Conservation (phyloP, 2,113 vertebrate genomes). For the Dendropsophus ebraccatus region DNA sequence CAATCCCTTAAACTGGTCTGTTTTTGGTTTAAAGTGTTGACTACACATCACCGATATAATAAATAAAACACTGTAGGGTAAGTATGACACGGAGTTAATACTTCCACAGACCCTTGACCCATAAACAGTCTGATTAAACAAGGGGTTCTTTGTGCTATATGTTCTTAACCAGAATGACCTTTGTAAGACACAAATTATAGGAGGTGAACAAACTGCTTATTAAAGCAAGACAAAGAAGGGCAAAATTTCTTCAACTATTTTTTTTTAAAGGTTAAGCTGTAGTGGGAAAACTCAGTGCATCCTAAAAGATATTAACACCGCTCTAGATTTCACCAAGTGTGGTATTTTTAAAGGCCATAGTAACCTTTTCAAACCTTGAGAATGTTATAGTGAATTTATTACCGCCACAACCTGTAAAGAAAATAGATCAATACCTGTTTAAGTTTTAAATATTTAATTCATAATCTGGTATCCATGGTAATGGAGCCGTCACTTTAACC, state of each 20-base stretch:
- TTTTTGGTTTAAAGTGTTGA: not conserved
- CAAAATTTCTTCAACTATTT: constrained; percentile 68
- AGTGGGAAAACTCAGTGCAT: constrained; percentile 74
- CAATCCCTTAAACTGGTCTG: not conserved
- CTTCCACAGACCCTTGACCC: constrained; percentile 19
- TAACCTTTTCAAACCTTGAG: constrained; percentile 80
- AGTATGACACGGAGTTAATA: constrained; percentile 14
- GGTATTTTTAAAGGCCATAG: constrained; percentile 83
- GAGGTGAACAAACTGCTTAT: constrained; percentile 82
- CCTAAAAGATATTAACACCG: constrained; percentile 74
- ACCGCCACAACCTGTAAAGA: constrained; percentile 65
- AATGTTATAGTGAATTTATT: constrained; percentile 75
- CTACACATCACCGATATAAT: not conserved
- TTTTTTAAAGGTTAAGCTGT: constrained; percentile 79
- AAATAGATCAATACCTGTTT: not conserved
- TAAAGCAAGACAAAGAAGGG: constrained; percentile 80
- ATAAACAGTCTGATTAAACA: constrained; percentile 51
- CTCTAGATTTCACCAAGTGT: constrained; percentile 69
- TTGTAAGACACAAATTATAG: constrained; percentile 71
- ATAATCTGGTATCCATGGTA: not conserved
- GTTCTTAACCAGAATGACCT: constrained; percentile 68
- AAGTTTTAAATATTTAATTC: not conserved
- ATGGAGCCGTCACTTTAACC: not conserved
- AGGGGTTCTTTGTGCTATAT: constrained; percentile 64
- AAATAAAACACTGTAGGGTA: not conserved